phyloP scores from a whole-genome alignment of 2,888 invertebrate genomes.

The Arrhopalites spinosus region DNA sequence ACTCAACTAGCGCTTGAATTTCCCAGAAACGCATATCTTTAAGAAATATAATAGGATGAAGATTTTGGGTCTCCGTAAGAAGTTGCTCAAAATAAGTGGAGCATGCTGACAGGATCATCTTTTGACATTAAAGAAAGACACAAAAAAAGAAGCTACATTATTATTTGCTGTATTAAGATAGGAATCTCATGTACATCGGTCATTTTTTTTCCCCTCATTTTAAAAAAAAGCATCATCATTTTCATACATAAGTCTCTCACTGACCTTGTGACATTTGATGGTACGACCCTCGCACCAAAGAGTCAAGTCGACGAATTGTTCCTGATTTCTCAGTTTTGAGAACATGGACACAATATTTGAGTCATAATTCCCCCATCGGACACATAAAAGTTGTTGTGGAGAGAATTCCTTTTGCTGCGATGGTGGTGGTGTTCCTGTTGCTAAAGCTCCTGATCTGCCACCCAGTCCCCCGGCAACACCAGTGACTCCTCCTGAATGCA shows the following conservation, averaged over 20 bases:
- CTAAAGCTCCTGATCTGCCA: constrained; percentile 38
- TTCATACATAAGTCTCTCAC: too few relatives aligned
- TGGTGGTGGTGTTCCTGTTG: constrained; percentile 39
- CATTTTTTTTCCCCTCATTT: too few relatives aligned
- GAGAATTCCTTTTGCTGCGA: constrained; percentile 43
- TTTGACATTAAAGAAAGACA: constrained; percentile 51
- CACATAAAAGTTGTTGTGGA: constrained; percentile 55
- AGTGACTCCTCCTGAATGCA: constrained; percentile 43
- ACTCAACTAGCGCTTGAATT: constrained; percentile 56
- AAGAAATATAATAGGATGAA: constrained; percentile 55
- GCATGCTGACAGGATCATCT: constrained; percentile 56
- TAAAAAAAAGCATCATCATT: too few relatives aligned
- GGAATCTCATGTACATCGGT: too few relatives aligned
- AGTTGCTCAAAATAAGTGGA: constrained; percentile 56
- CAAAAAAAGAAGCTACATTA: too few relatives aligned
- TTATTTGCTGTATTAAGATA: too few relatives aligned
- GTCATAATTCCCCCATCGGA: constrained; percentile 57
- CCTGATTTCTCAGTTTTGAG: constrained; percentile 51
- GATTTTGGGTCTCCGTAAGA: constrained; percentile 52
- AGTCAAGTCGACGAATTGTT: constrained; percentile 55
- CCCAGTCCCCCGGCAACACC: constrained; percentile 42
- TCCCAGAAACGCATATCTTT: constrained; percentile 56
- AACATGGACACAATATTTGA: constrained; percentile 57
- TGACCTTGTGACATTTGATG: constrained; percentile 44
- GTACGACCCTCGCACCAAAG: constrained; percentile 55